Evolutionary conservation across 2,888 invertebrate genomes (phyloP).

Genomic region (Megamerina dolium): DNA sequence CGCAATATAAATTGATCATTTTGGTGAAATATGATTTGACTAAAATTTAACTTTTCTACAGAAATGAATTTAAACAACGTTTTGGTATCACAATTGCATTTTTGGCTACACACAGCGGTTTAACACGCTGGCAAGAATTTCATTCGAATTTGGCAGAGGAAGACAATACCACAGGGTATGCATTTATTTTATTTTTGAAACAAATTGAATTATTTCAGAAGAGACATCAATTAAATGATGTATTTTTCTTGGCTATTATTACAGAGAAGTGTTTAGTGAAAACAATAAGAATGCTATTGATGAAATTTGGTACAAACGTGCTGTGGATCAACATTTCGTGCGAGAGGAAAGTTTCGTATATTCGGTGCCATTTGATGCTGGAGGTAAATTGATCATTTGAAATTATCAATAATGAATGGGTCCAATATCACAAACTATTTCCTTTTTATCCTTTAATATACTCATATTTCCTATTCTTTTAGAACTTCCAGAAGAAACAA

Average conservation of each 20-base stretch:
- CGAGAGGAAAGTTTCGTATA: constrained; percentile 77
- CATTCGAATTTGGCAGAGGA: constrained; percentile 54
- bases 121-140: constrained; percentile 82
- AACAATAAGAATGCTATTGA: constrained; percentile 74
- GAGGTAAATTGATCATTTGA: constrained; percentile 30
- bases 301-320: constrained; percentile 83
- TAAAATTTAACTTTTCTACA: constrained; percentile 40
- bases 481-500: constrained; percentile 58
- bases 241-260: constrained; percentile 12
- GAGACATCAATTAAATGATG: background rate
- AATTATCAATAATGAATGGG: background rate
- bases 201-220: background rate
- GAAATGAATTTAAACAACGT: constrained; percentile 75
- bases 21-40: background rate
- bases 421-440: background rate
- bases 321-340: constrained; percentile 78
- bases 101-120: constrained; percentile 83
- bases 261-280: constrained; percentile 66
- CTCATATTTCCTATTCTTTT: too few relatives aligned
- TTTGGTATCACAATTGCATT: constrained; percentile 82
- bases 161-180: constrained; percentile 44
- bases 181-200: background rate
- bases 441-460: background rate
- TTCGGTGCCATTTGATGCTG: constrained; percentile 64
- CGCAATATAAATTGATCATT: too few relatives aligned